These are phyloP conservation scores for Corvus moneduloides DNA, from an alignment of 2,113 vertebrate genomes.

Conservation along the genomic window DNA sequence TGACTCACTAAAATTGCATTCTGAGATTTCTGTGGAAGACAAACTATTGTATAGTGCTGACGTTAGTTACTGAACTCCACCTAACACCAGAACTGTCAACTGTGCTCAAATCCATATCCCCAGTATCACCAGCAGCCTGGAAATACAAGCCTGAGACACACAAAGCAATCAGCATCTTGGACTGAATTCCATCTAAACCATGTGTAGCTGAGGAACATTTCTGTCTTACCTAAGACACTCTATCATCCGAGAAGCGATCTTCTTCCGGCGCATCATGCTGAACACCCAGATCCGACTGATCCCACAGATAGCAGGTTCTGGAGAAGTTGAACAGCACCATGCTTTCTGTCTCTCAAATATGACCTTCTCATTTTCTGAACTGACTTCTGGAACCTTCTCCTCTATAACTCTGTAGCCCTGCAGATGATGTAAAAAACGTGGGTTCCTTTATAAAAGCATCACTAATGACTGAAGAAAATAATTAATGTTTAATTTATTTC, in stretches of 20 bases:
- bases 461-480: neutral
- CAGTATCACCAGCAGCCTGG: neutral
- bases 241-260: slow-evolving; percentile 94
- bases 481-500: neutral
- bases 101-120: neutral
- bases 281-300: slow-evolving; percentile 99
- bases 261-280: slow-evolving; percentile 92
- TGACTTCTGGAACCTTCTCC: slow-evolving; percentile 82
- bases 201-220: fast-evolving
- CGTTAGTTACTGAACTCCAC: fast-evolving
- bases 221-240: slow-evolving; percentile 89
- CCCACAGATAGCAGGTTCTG: slow-evolving; percentile 94
- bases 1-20: neutral
- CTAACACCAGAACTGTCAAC: neutral
- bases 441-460: neutral
- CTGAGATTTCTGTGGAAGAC: neutral
- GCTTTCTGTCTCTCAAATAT: slow-evolving; percentile 95
- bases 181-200: neutral
- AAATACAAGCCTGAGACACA: neutral
- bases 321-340: slow-evolving; percentile 94
- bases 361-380: slow-evolving; percentile 89
- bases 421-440: neutral
- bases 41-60: neutral
- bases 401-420: slow-evolving; percentile 97
- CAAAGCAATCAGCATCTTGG: neutral